These are phyloP conservation scores for Nomada fabriciana DNA, from an alignment of 2,888 invertebrate genomes.

Conservation along the genomic window DNA sequence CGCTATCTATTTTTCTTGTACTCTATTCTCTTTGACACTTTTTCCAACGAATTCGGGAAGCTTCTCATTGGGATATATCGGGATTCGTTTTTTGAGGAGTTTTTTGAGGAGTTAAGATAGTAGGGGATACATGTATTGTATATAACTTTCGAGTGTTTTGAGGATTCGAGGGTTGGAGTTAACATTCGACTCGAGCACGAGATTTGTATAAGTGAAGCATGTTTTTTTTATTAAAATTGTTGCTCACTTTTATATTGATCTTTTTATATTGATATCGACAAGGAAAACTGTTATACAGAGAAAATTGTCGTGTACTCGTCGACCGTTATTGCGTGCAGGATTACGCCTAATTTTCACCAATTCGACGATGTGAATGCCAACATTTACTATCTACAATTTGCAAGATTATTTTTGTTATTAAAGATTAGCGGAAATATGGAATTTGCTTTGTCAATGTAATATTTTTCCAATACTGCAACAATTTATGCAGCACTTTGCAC, in stretches of 20 bases:
- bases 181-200: neutral
- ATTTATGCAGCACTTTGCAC: neutral
- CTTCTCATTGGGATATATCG: no score
- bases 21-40: no score
- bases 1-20: no score
- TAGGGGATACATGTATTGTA: no score
- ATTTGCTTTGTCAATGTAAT: neutral
- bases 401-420: neutral
- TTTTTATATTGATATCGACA: neutral
- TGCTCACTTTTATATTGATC: neutral
- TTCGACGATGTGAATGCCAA: neutral
- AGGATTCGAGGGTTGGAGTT: no score
- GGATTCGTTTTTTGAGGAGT: no score
- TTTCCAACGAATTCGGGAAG: no score
- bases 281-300: neutral
- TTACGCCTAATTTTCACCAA: neutral
- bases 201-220: neutral
- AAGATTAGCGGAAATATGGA: neutral
- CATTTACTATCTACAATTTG: neutral
- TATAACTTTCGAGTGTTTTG: no score
- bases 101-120: no score
- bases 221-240: neutral
- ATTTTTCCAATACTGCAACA: neutral
- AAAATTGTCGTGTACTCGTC: slow-evolving; percentile 6
- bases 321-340: no score